Conservation (phyloP, 2,113 vertebrate genomes). For the Crotalus viridis region DNA sequence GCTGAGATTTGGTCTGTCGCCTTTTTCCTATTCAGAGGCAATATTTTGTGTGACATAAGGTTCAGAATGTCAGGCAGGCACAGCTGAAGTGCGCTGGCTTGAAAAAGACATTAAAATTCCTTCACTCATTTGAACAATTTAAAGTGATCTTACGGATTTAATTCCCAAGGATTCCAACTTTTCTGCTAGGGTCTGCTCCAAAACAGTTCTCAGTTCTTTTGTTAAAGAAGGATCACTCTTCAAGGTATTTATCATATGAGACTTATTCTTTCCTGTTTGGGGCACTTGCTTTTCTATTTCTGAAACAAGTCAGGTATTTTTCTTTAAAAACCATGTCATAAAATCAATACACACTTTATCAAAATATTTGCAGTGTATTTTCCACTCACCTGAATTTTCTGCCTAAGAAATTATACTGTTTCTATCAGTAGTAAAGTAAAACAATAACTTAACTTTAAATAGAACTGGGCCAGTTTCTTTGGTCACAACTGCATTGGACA, state of each 20-base stretch:
- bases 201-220: constrained; percentile 74
- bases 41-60: not conserved
- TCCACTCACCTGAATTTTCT: not conserved
- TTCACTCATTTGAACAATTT: constrained; percentile 4
- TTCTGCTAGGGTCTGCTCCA: constrained; percentile 78
- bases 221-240: constrained; percentile 76
- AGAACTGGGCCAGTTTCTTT: constrained; percentile 16
- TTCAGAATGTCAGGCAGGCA: not conserved
- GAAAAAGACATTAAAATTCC: not conserved
- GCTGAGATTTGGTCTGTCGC: not conserved
- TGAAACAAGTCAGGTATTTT: constrained; percentile 63
- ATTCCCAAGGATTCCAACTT: constrained; percentile 84
- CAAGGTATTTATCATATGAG: constrained; percentile 59
- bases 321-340: constrained; percentile 22
- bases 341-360: not conserved
- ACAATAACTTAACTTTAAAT: constrained; percentile 35
- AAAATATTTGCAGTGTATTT: not conserved
- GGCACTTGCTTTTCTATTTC: constrained; percentile 67
- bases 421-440: constrained; percentile 20
- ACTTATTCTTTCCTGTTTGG: constrained; percentile 65
- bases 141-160: constrained; percentile 72
- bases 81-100: not conserved
- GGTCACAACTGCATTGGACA: not conserved
- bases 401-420: not conserved
- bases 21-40: not conserved